These are phyloP conservation scores for Acrobasis repandana DNA, from an alignment of 2,888 invertebrate genomes.

Conservation along the genomic window DNA sequence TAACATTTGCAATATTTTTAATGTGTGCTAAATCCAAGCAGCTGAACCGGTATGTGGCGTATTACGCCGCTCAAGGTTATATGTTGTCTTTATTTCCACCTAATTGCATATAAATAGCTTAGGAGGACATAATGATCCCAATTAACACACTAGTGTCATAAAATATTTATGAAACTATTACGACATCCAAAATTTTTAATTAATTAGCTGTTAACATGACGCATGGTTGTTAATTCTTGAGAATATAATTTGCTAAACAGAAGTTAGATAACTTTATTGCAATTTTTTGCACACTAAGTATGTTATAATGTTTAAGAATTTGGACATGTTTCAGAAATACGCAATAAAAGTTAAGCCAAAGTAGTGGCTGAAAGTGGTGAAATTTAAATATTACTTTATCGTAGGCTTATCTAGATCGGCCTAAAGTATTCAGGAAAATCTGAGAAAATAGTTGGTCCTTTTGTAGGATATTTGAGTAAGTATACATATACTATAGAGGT, in stretches of 20 bases:
- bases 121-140: constrained; percentile 6
- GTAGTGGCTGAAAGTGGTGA: no score
- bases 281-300: neutral
- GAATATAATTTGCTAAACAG: neutral
- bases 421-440: no score
- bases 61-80: constrained; percentile 7
- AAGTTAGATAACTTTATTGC: neutral
- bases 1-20: neutral
- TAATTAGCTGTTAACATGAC: neutral
- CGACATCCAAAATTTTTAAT: neutral
- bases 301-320: no score
- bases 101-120: constrained; percentile 1
- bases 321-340: no score
- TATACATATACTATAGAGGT: no score
- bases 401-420: no score
- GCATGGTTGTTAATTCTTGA: neutral
- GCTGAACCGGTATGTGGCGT: neutral
- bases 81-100: constrained; percentile 5
- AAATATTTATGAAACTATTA: constrained; percentile 7
- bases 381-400: no score
- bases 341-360: no score
- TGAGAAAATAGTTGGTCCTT: no score
- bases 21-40: neutral
- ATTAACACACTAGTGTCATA: constrained; percentile 6
- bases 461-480: no score